Evolutionary conservation across 2,797 vertebrate genomes (phyloP).

Genomic region (Sibirionetta formosa): DNA sequence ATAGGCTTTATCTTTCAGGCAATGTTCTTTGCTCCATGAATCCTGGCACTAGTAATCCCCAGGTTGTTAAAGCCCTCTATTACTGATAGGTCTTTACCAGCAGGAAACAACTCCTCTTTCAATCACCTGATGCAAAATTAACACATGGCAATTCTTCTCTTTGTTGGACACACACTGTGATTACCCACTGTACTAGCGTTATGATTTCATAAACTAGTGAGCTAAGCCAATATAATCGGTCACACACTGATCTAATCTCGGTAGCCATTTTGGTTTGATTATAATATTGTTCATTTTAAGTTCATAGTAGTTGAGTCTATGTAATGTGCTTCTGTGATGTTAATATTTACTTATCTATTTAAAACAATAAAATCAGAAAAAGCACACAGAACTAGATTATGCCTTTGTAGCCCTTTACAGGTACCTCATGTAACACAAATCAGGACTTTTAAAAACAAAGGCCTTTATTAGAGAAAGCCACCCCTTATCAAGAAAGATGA

Average conservation of each 20-base stretch:
- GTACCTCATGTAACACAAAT: not conserved
- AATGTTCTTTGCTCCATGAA: not conserved
- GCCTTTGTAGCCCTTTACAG: not conserved
- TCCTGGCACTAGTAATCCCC: not conserved
- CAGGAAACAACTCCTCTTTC: not conserved
- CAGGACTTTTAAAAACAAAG: not conserved
- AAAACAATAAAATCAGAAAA: not conserved
- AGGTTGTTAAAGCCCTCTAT: not conserved
- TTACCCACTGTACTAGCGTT: not conserved
- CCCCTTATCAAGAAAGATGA: not conserved
- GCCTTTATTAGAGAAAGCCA: not conserved
- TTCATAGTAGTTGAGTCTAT: not conserved
- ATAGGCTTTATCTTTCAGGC: not conserved
- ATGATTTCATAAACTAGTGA: slow-evolving; percentile 35
- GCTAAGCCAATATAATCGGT: not conserved
- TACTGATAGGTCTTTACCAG: not conserved
- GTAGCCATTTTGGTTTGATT: not conserved
- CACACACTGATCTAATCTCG: slow-evolving; percentile 26
- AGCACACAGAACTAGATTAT: not conserved
- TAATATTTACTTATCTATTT: slow-evolving; percentile 38
- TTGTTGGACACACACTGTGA: not conserved
- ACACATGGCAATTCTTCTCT: not conserved
- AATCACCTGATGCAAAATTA: not conserved
- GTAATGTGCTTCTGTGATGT: not conserved
- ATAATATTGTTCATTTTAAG: not conserved